Base-by-base conservation (phyloP, 2,888 invertebrate species). In the Heliothis peltigera region DNA sequence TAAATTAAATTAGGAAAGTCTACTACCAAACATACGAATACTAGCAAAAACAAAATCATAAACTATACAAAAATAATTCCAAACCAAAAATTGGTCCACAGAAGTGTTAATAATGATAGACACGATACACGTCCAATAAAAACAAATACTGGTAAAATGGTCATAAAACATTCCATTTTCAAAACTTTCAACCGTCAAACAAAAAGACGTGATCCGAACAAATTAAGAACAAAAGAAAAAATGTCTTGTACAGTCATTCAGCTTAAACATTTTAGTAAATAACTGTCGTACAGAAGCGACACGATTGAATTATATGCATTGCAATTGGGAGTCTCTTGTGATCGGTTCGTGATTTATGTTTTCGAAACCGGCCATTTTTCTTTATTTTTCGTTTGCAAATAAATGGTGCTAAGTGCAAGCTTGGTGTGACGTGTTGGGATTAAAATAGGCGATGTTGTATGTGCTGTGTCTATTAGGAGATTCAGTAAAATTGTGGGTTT, bases 221-320 rank as follows among this genome's bases (percentile, higher is more conserved):
- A 69, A 54, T 12, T n/a, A 46, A 52, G 2, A 71, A 51, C n/a
- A 47, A 48, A 43, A 52, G 12, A 52, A 44, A 39, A 17, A 22
- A 8, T 0, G 0, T 4, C 12, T 4, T 4, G 44, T 17, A 62
- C 62, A 59, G 52, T 47, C 51, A 55, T 43, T 19, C 2, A 28
- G 28, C 49, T 35, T 47, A 42, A 60, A 75, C 64, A 60, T 64
- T 75, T 70, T 44, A 60, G 53, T 64, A 0, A 64, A 60, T 69
- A 56, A 56, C 64, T 64, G 70, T 64, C 64, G 12, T 6, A 12
- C 25, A n/a, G 22, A 64, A 59, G 44, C 60, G 70, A 59, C 77
- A 66, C 46, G 64, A 80, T 77, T 79, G 80, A 79, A 64, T 74
- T 79, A 79, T 80, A 64, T 44, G 55, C 63, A 59, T 74, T 65